These are phyloP conservation scores for Halictus ligatus DNA, from an alignment of 2,888 invertebrate genomes.

Conservation along the genomic window DNA sequence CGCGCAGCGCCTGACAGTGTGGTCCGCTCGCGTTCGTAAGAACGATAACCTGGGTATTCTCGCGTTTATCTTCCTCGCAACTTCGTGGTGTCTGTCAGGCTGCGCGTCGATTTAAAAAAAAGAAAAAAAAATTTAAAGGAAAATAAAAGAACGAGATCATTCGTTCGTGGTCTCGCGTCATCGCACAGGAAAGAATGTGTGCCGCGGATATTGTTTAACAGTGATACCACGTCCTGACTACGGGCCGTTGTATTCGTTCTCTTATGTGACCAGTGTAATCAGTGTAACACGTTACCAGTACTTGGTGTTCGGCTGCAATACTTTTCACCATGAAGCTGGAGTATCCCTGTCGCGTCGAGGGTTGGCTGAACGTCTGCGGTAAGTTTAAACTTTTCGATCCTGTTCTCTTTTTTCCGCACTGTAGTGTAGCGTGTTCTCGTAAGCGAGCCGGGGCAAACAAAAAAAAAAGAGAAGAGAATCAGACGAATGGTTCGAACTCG, in stretches of 20 bases:
- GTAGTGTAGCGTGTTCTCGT: background rate
- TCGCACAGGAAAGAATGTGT: slow-evolving; percentile 61
- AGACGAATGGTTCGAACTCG: slow-evolving; percentile 5
- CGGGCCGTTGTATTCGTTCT: slow-evolving; percentile 38
- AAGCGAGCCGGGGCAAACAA: background rate
- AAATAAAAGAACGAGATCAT: background rate
- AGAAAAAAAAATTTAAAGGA: background rate
- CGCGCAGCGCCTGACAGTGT: slow-evolving; percentile 52
- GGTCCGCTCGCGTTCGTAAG: slow-evolving; percentile 40
- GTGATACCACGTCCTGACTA: slow-evolving; percentile 56
- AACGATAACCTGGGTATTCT: slow-evolving; percentile 42
- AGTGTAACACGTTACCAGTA: slow-evolving; percentile 49
- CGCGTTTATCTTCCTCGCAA: slow-evolving; percentile 30
- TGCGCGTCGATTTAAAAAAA: slow-evolving; percentile 12
- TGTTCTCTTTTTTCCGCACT: background rate
- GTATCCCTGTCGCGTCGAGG: slow-evolving; percentile 87
- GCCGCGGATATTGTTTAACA: slow-evolving; percentile 58
- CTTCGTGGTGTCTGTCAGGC: slow-evolving; percentile 21
- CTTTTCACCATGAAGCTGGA: slow-evolving; percentile 82
- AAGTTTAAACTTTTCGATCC: slow-evolving; percentile 72
- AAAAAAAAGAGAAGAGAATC: background rate
- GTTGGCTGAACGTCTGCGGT: slow-evolving; percentile 87
- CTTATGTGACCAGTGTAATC: slow-evolving; percentile 60
- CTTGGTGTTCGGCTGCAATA: slow-evolving; percentile 22
- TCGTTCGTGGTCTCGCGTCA: slow-evolving; percentile 22